Evolutionary conservation across 2,113 vertebrate species (phyloP).

Genomic region (Psilopsiagon aymara): DNA sequence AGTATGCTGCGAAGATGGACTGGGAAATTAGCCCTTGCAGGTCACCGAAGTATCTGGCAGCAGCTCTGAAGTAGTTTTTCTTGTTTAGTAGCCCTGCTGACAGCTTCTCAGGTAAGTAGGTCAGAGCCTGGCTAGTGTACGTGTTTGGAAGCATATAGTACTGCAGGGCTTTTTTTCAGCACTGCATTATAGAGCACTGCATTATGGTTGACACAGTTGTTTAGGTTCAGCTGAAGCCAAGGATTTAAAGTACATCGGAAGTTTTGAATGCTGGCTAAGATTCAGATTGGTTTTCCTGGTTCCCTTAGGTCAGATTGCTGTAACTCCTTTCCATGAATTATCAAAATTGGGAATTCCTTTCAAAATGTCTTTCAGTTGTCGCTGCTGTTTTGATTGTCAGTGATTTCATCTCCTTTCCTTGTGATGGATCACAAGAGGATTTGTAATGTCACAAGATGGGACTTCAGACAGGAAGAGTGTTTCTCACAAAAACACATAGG

Average conservation of each 20-base stretch:
- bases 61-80: slow-evolving; percentile 50
- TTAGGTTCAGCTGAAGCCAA: not conserved
- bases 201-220: not conserved
- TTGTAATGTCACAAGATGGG: slow-evolving; percentile 2
- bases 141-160: slow-evolving; percentile 53
- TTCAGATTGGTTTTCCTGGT: not conserved
- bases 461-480: not conserved
- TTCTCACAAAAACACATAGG: not conserved
- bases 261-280: not conserved
- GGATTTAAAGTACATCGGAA: not conserved
- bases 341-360: not conserved
- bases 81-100: slow-evolving; percentile 34
- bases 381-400: not conserved
- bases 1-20: not conserved
- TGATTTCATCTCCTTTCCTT: not conserved
- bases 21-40: not conserved
- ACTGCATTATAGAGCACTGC: not conserved
- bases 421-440: slow-evolving; percentile 12
- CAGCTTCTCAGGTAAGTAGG: slow-evolving; percentile 58
- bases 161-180: not conserved
- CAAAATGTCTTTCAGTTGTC: not conserved
- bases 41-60: not conserved
- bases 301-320: not conserved
- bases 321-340: not conserved
- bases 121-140: slow-evolving; percentile 55